Base-by-base conservation (phyloP, 2,888 invertebrate genomes). In the Allacma fusca region DNA sequence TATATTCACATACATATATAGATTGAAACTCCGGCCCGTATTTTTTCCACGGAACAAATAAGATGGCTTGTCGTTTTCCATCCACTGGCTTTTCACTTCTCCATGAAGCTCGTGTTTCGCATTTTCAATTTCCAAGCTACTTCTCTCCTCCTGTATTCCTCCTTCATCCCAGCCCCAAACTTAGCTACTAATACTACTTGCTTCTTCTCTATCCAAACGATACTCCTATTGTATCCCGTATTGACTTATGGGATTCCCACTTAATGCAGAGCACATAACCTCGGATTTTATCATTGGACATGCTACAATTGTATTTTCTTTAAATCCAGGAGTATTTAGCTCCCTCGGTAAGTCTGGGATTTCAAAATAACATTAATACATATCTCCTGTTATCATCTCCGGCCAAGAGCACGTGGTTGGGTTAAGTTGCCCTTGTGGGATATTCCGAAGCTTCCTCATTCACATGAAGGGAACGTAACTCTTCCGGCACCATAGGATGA, bases 91-190 rank as follows among this genome's bases (percentile, higher is more conserved):
- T 70, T 26, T 69, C 69, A 23, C 50, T 62, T 50, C 29, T 50
- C 21, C 26, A 29, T 0, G 26, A 29, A 28, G 29, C 72, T 72
- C 72, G 23, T 57, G 57, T 72, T 72, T 72, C 59, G 57, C 72
- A 72, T 72, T 72, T 72, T 72, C 72, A 72, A 72, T 59, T 72
- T 34, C 34, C 62, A 24, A 16, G n/a, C 19, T 50, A 19, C 50
- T n/a, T 5, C 7, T 50, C n/a, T 50, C 2, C 9, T 16, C 13
- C 13, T 40, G 40, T 40, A 40, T 40, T 5, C 7, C 13, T 40
- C 40, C 5, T 9, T 13, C 40, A 9, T 40, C 5, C 7, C 40
- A 9, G 40, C 40, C 5, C 13, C 13, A 40, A 40, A 9, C 34
- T 34, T 34, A 34, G 34, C 34, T 9, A 34, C n/a, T n/a, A n/a